A percentile compares a stretch with the other conserved stretches of the same genome.
phyloP scores from a whole-genome alignment of 2,113 vertebrate genomes.

The Paralichthys olivaceus region DNA sequence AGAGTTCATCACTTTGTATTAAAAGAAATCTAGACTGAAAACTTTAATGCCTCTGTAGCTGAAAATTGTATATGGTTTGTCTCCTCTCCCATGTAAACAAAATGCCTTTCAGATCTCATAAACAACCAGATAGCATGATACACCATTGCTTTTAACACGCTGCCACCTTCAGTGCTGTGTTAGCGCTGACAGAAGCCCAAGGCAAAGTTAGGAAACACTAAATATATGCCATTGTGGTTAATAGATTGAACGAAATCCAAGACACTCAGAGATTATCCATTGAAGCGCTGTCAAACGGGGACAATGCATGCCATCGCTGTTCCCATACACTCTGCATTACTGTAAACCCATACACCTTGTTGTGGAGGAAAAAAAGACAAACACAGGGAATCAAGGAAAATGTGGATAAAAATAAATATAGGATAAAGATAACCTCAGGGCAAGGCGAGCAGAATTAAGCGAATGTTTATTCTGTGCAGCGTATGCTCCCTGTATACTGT shows the following conservation, averaged over 20 bases:
- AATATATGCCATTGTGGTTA: conserved; percentile 81
- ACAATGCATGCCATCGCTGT: conserved; percentile 71
- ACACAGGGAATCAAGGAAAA: conserved; percentile 55
- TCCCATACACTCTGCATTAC: conserved; percentile 65
- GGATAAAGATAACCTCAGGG: conserved; percentile 74
- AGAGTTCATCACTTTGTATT: conserved; percentile 50
- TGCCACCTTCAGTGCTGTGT: conserved; percentile 73
- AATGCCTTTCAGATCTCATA: conserved; percentile 76
- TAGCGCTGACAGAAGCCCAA: conserved; percentile 76
- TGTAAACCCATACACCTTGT: conserved; percentile 73
- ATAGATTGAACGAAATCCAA: conserved; percentile 81
- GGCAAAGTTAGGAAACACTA: conserved; percentile 82
- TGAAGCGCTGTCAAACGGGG: conserved; percentile 75
- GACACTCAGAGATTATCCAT: conserved; percentile 79
- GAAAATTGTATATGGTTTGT: conserved; percentile 63
- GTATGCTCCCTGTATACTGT: conserved; percentile 52
- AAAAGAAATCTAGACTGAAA: conserved; percentile 27
- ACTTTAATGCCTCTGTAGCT: conserved; percentile 43
- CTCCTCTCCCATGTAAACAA: conserved; percentile 72
- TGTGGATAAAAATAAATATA: conserved; percentile 74
- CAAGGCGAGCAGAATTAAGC: conserved; percentile 68
- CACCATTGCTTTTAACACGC: conserved; percentile 69
- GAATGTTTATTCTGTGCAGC: conserved; percentile 62
- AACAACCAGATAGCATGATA: conserved; percentile 55
- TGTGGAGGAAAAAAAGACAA: conserved; percentile 30